phyloP scores from a whole-genome alignment of 2,888 invertebrate genomes.

The Deladenus siricidicola region DNA sequence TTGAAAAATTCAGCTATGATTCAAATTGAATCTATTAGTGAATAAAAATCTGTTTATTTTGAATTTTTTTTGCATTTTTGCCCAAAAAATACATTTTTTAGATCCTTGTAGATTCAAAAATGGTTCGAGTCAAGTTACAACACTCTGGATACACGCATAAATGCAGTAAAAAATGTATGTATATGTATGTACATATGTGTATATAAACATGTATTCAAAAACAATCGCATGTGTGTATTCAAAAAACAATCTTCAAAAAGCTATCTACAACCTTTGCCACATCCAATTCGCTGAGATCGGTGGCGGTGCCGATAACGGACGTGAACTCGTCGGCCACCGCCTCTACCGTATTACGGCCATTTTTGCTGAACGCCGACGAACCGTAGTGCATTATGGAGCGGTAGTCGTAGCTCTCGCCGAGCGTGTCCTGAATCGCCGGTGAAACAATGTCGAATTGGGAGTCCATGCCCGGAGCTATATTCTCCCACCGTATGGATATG shows the following conservation, averaged over 20 bases:
- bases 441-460: constrained; percentile 50
- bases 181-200: background rate
- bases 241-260: constrained; percentile 3
- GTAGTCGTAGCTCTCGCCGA: constrained; percentile 47
- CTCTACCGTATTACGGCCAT: constrained; percentile 52
- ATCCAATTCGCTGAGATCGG: constrained; percentile 48
- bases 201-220: background rate
- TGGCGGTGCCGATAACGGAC: constrained; percentile 47
- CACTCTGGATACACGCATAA: too few species aligned
- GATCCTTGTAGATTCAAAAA: too few species aligned
- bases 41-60: too few species aligned
- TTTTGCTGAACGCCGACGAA: constrained; percentile 50
- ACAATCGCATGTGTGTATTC: background rate
- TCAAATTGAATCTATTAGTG: too few species aligned
- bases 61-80: too few species aligned
- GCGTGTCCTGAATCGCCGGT: constrained; percentile 40
- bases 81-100: too few species aligned
- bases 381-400: constrained; percentile 43
- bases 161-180: background rate
- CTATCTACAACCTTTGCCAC: constrained; percentile 42
- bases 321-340: constrained; percentile 47
- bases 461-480: constrained; percentile 54
- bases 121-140: too few species aligned
- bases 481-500: constrained; percentile 54
- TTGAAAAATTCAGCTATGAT: too few species aligned